Evolutionary conservation across 2,113 vertebrate genomes (phyloP), one percentile per base, ranked within the genome.

Genomic region (Circaetus cinerascens): DNA sequence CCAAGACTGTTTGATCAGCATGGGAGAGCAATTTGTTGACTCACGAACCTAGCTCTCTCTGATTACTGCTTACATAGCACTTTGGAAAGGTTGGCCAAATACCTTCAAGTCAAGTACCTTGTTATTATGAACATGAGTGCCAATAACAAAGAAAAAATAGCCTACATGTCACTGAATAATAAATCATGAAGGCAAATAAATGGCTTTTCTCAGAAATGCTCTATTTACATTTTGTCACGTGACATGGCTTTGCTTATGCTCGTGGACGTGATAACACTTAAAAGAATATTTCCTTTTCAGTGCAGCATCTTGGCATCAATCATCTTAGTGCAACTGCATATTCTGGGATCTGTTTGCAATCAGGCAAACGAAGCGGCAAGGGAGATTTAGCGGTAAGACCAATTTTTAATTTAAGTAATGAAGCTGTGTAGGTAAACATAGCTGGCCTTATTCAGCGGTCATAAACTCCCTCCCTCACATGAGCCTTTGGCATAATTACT

Each of bases 101-200:
- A 93, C 82, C 94, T 95, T 91, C 83, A 60, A 97, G 95, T 97
- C 86, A 89, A 97, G 91, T 89, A 83, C 90, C 96, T 97, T 90
- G 91, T 92, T 94, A 78, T 71, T 93, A 78, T 16, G 76, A 93
- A 88, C 41, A 36, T 55, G 85, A 96, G 92, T 96, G 71, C 81
- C 87, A 94, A 46, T 81, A 88, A 84, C 72, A 86, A 95, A 91
- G 93, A 26, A 93, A 96, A 97, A 93, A 88, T 76, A 82, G 66
- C 85, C 78, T 67, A 21, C 63, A 67, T 74, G 71, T 96, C 95
- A 93, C 79, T 88, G 82, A 85, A 94, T 90, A 95, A 94, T 96
- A 96, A 94, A 92, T 91, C 93, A 71, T 7, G 41, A 60, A 84
- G 79, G 83, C 82, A 94, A 95, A 94, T 86, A 80, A 95, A 91